These are phyloP conservation scores for Drosophila heteroneura DNA, from an alignment of 2,888 invertebrate genomes.

Conservation along the genomic window DNA sequence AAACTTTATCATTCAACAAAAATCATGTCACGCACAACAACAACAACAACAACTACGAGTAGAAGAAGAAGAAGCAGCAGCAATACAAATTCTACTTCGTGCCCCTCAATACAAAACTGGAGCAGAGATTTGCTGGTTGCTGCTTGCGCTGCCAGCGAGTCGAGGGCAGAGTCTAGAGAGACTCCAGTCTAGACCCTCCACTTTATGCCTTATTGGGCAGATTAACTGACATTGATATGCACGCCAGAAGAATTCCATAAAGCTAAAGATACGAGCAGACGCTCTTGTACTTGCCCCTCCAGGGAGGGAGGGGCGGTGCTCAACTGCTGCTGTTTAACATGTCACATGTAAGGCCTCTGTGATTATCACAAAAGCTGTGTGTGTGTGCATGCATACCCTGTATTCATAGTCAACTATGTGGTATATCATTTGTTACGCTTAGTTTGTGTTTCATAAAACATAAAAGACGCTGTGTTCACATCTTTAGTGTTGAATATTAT, in stretches of 20 bases:
- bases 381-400: conserved; percentile 25
- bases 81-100: conserved; percentile 17
- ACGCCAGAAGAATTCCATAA: conserved; percentile 56
- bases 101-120: conserved; percentile 45
- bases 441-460: neutral
- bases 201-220: conserved; percentile 63
- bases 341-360: conserved; percentile 61
- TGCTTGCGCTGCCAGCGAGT: conserved; percentile 8
- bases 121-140: conserved; percentile 48
- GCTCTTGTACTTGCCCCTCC: conserved; percentile 41
- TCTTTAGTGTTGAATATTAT: neutral
- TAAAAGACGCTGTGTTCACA: neutral
- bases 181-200: conserved; percentile 30
- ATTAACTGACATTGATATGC: conserved; percentile 70
- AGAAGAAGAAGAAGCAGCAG: neutral
- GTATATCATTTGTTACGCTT: neutral
- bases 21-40: conserved; percentile 79
- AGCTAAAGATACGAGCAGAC: conserved; percentile 53
- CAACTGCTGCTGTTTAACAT: conserved; percentile 55
- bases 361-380: conserved; percentile 55
- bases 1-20: conserved; percentile 70
- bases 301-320: neutral
- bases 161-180: conserved; percentile 44
- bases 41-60: conserved; percentile 4
- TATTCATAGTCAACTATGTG: neutral